Conservation (phyloP, 1,140 invertebrate genomes). For the Tachypleus tridentatus region DNA sequence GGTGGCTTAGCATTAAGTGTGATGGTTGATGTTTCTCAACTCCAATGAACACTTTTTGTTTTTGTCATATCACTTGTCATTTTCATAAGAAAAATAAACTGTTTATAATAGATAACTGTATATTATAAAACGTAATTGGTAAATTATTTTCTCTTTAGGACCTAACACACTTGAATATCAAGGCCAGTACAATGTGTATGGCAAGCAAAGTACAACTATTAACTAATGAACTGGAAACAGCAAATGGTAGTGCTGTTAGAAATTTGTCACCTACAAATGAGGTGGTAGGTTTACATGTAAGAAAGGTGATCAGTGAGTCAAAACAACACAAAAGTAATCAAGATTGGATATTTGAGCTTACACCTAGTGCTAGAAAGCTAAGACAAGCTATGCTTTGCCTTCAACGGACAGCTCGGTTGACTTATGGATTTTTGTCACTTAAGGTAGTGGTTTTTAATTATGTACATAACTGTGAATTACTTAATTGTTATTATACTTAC, state of each 20-base stretch:
- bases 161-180: constrained; percentile 73
- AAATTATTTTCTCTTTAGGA: constrained; percentile 36
- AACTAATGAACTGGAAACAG: constrained; percentile 9
- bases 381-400: constrained; percentile 66
- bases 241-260: too few species aligned
- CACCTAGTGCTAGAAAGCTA: constrained; percentile 67
- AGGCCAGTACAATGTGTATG: constrained; percentile 75
- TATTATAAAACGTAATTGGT: too few species aligned
- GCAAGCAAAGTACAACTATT: constrained; percentile 47
- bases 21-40: too few species aligned
- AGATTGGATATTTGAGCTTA: constrained; percentile 61
- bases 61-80: too few species aligned
- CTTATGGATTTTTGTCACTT: constrained; percentile 74
- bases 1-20: too few species aligned
- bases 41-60: too few species aligned
- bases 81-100: too few species aligned
- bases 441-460: constrained; percentile 35
- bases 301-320: not conserved
- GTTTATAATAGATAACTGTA: too few species aligned
- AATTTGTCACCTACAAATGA: too few species aligned
- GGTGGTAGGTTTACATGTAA: too few species aligned
- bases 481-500: not conserved
- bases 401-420: constrained; percentile 64
- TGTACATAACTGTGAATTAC: not conserved
- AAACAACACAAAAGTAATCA: constrained; percentile 12